Evolutionary conservation across 2,113 vertebrate species (phyloP).

Genomic region (Struthio camelus): DNA sequence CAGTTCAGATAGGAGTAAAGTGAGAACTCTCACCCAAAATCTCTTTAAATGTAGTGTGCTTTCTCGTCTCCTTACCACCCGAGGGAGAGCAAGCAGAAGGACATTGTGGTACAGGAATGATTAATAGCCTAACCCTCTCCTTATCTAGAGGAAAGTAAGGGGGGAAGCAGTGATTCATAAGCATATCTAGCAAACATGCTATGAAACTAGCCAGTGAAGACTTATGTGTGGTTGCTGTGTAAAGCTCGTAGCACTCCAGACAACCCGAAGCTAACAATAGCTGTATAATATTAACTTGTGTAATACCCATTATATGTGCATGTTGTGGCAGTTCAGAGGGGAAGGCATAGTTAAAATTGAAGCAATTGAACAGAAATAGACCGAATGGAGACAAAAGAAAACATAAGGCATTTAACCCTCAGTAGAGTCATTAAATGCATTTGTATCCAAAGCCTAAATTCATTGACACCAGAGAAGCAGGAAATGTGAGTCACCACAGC

Average conservation of each 20-base stretch:
- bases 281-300: not conserved
- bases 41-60: not conserved
- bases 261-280: not conserved
- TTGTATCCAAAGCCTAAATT: not conserved
- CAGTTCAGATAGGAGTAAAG: not conserved
- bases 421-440: not conserved
- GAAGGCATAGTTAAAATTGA: accelerated
- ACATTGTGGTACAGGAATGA: not conserved
- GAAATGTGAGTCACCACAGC: not conserved
- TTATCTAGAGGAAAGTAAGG: not conserved
- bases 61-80: not conserved
- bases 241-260: not conserved
- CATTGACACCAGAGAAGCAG: not conserved
- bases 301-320: not conserved
- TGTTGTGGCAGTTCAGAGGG: not conserved
- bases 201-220: not conserved
- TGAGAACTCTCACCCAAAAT: not conserved
- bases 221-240: not conserved
- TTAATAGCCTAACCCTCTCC: not conserved
- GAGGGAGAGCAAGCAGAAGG: not conserved
- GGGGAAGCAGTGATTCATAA: not conserved
- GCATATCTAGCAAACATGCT: not conserved
- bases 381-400: not conserved
- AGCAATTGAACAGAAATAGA: not conserved
- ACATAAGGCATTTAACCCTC: not conserved